Evolutionary conservation across 2,113 vertebrate species (phyloP).

Genomic region (Malurus elegans): DNA sequence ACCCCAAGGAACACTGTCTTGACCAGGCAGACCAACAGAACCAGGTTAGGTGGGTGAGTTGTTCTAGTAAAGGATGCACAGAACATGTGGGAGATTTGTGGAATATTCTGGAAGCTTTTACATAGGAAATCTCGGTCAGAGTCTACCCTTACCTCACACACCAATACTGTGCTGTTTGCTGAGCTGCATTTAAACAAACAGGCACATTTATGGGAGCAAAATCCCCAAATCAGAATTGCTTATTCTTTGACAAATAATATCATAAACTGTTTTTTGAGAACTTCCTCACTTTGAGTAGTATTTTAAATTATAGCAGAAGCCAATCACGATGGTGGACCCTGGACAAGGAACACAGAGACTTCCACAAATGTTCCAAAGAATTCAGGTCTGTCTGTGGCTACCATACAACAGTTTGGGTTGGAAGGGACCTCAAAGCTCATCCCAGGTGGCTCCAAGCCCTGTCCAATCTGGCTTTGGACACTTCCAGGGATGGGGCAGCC

Average conservation of each 20-base stretch:
- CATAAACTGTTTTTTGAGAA: neutral
- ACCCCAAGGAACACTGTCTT: neutral
- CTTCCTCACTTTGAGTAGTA: neutral
- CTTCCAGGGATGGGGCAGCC: neutral
- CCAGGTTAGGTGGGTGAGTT: rapidly evolving
- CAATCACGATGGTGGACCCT: neutral
- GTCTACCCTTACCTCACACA: rapidly evolving
- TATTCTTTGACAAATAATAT: neutral
- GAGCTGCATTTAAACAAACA: neutral
- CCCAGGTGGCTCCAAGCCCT: neutral
- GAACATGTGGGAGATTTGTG: rapidly evolving
- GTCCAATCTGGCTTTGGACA: neutral
- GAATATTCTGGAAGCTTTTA: neutral
- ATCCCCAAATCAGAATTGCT: neutral
- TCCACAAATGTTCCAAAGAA: neutral
- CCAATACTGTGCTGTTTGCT: neutral
- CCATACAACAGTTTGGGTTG: rapidly evolving
- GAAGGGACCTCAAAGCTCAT: neutral
- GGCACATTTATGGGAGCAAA: neutral
- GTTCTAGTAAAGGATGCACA: neutral
- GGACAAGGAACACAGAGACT: neutral
- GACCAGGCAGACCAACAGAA: neutral
- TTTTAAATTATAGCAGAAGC: neutral
- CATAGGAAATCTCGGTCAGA: neutral
- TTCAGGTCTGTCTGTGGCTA: neutral